Conservation (phyloP, 2,888 invertebrate genomes). For the Aradus depressus region DNA sequence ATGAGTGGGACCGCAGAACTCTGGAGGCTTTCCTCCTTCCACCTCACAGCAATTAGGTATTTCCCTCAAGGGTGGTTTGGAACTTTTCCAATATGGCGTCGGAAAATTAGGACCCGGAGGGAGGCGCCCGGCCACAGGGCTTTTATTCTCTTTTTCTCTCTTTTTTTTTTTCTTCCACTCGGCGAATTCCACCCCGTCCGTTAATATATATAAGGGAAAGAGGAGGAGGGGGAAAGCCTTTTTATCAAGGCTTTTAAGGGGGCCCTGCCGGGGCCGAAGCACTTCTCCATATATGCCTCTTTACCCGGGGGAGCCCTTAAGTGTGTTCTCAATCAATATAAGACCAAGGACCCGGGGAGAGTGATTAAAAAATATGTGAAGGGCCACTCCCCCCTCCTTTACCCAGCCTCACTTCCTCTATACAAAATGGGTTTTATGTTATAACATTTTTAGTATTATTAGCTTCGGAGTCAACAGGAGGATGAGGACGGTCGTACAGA, state of each 20-base stretch:
- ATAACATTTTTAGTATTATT: too few species aligned
- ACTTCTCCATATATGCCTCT: conserved; percentile 17
- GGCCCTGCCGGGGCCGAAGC: conserved; percentile 3
- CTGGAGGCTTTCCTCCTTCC: conserved; percentile 6
- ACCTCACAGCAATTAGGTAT: conserved; percentile 17
- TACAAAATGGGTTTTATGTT: too few species aligned
- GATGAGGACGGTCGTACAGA: too few species aligned
- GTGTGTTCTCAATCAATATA: conserved; percentile 18
- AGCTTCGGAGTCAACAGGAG: too few species aligned
- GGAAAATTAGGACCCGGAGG: conserved; percentile 11
- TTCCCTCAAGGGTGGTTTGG: conserved; percentile 19
- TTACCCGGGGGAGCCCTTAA: conserved; percentile 9
- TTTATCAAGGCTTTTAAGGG: conserved; percentile 18
- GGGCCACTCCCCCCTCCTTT: too few species aligned
- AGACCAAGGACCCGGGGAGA: too few species aligned
- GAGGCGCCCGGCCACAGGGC: too few species aligned
- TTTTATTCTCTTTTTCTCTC: not conserved
- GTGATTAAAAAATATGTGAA: too few species aligned
- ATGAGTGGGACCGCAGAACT: conserved; percentile 10
- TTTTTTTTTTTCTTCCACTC: conserved; percentile 14
- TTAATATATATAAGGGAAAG: conserved; percentile 17
- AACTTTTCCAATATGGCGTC: conserved; percentile 19
- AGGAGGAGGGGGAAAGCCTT: conserved; percentile 7
- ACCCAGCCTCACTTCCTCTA: too few species aligned
- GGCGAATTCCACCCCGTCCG: conserved; percentile 20